A percentile compares a stretch with the other conserved stretches of the same genome.
Evolutionary conservation across 2,113 vertebrate species (phyloP).

Genomic region (Chloebia gouldiae): DNA sequence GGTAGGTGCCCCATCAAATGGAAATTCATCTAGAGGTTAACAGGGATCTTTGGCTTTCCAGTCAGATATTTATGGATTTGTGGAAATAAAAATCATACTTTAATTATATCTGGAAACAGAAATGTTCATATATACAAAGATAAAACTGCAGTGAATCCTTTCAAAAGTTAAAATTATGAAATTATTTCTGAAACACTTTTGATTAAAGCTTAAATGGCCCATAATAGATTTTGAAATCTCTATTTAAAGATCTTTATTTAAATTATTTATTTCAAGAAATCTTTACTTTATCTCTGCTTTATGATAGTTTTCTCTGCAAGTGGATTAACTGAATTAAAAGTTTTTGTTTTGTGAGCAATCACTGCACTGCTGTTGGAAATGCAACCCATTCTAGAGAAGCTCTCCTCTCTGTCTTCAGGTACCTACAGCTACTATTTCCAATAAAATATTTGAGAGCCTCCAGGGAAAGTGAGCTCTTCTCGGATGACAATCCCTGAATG

Average conservation of each 20-base stretch:
- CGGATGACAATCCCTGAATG: not conserved
- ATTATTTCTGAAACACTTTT: not conserved
- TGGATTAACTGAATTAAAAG: not conserved
- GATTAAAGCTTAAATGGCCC: not conserved
- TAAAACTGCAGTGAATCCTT: not conserved
- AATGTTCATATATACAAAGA: not conserved
- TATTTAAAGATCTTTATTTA: not conserved
- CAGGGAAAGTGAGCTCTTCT: not conserved
- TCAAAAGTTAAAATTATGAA: not conserved
- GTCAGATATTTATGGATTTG: not conserved
- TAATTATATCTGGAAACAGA: not conserved
- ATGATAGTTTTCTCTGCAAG: not conserved
- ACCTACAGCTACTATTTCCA: not conserved
- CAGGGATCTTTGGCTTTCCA: not conserved
- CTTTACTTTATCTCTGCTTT: not conserved
- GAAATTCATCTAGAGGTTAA: not conserved
- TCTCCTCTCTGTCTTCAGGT: not conserved
- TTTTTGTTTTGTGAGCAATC: not conserved
- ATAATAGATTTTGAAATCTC: not conserved
- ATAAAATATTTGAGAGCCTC: not conserved
- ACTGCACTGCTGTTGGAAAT: not conserved
- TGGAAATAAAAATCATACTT: not conserved
- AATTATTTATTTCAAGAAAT: not conserved
- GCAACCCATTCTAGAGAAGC: not conserved
- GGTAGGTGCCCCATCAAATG: fast-evolving